Base-by-base conservation (phyloP, 2,797 vertebrate species). In the Tympanoctomys barrerae region DNA sequence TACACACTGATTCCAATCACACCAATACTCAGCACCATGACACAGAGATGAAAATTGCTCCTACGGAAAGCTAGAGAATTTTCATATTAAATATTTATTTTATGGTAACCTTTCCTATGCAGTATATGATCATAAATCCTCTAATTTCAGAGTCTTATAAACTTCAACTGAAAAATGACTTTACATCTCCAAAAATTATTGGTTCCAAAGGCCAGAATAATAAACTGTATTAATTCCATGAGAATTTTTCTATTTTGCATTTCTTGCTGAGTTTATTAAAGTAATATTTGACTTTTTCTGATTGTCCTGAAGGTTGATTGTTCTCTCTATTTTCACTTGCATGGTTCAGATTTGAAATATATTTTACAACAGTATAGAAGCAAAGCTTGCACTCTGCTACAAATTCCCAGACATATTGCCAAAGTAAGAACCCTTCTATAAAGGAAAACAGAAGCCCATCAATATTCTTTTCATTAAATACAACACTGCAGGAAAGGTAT, bases 401-500 rank as follows among this genome's bases (percentile, higher is more conserved):
- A 89, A 8, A 71, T 62, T 22, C 0, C 24, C 6, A 57, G 28
- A 12, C 2, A 3, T 0, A 64, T 1, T 6, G 59, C 3, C 33
- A 33, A 89, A 42, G 7, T 66, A 33, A 59, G 18, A 68, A 68
- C 36, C 11, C 28, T 64, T 81, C 0, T 33, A 46, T 7, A 22
- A 22, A 89, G 16, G 3, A 66, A 66, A 82, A 42, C 19, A 8
- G 8, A 57, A 73, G 1, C 6, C 0, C 19, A 39, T 19, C 2
- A 42, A 39, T 57, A 16, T 46, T 42, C 6, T 13, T 18, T 46
- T 66, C 7, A 75, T 66, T 75, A 66, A 42, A 31, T 93, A 7
- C 22, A 75, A 33, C 16, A 71, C 22, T 89, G 62, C 21, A 62
- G 24, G 19, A 62, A 22, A 2, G 36, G 14, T 36, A 19, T 57